These are phyloP conservation scores for Heliocidaris tuberculata DNA, from an alignment of 35 echinoderm and acorn worm species.

Conservation along the genomic window DNA sequence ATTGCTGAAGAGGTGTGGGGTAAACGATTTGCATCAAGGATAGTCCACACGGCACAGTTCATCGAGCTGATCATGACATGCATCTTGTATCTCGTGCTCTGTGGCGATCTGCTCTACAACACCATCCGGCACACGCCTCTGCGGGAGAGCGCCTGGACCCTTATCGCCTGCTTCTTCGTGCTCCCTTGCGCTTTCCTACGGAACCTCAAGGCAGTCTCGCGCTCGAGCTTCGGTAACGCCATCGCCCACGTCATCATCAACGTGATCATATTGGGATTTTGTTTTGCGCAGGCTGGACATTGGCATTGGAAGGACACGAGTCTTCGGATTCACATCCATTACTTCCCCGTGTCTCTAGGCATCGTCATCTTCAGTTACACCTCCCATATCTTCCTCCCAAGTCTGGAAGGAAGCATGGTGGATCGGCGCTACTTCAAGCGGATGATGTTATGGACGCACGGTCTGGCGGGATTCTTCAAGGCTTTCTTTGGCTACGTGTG, in stretches of 20 bases:
- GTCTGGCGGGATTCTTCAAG: constrained; percentile 88
- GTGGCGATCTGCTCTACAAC: constrained; percentile 84
- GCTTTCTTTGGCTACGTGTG: constrained; percentile 88
- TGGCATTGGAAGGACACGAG: constrained; percentile 89
- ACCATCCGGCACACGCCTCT: constrained; percentile 57
- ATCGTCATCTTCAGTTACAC: constrained; percentile 99
- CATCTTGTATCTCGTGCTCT: constrained; percentile 95
- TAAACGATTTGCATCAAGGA: constrained; percentile 71
- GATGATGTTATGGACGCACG: constrained; percentile 98
- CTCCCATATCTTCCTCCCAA: constrained; percentile 96
- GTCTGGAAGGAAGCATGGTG: constrained; percentile 88
- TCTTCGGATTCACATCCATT: constrained; percentile 75
- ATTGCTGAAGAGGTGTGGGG: constrained; percentile 96
- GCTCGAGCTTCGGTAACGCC: constrained; percentile 88
- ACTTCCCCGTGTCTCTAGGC: constrained; percentile 92
- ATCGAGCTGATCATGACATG: constrained; percentile 99
- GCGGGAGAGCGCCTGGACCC: constrained; percentile 82
- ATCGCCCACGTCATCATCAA: constrained; percentile 93
- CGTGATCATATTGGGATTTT: constrained; percentile 80
- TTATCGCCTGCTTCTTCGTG: constrained; percentile 76
- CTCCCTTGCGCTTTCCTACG: constrained; percentile 94
- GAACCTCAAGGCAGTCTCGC: constrained; percentile 88
- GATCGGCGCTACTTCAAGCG: constrained; percentile 76
- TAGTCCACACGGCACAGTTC: constrained; percentile 95
- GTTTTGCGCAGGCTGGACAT: constrained; percentile 59